Percentiles rank a stretch among this genome's conserved stretches.
phyloP scores from a whole-genome alignment of 2,888 invertebrate species.

The Pammene fasciana region DNA sequence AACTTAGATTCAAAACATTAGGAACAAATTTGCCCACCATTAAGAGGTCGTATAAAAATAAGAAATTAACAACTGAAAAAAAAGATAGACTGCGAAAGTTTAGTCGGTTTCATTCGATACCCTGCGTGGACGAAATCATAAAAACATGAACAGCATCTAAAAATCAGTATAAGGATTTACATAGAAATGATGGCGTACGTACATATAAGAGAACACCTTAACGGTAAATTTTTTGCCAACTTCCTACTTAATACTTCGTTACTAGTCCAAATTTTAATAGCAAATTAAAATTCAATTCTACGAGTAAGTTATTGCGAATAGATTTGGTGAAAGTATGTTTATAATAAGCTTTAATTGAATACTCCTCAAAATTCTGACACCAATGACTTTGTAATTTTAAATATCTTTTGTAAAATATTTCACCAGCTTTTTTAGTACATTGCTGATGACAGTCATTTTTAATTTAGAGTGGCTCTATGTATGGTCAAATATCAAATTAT shows the following conservation, averaged over 20 bases:
- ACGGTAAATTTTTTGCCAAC: constrained; percentile 15
- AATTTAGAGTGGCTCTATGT: neutral
- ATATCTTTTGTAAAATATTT: constrained; percentile 45
- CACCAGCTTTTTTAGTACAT: constrained; percentile 6
- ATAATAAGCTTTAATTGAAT: constrained; percentile 43
- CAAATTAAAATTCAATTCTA: constrained; percentile 35
- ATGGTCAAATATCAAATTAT: neutral
- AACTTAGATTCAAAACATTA: too few relatives aligned
- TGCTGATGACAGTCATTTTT: constrained; percentile 14
- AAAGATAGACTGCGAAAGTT: too few relatives aligned
- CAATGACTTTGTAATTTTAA: constrained; percentile 33
- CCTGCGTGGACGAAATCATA: too few relatives aligned
- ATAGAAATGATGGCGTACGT: too few relatives aligned
- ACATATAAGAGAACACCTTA: neutral
- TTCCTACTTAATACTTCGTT: constrained; percentile 9
- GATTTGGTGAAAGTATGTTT: constrained; percentile 37
- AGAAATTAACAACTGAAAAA: too few relatives aligned
- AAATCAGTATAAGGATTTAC: too few relatives aligned
- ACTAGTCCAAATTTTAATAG: constrained; percentile 22
- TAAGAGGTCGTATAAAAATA: too few relatives aligned
- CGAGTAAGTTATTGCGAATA: constrained; percentile 36
- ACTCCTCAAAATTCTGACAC: constrained; percentile 28
- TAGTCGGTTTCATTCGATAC: too few relatives aligned
- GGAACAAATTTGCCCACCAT: too few relatives aligned
- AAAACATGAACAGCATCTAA: too few relatives aligned